Evolutionary conservation across 2,797 vertebrate species (phyloP).

Genomic region (Mycteria americana): DNA sequence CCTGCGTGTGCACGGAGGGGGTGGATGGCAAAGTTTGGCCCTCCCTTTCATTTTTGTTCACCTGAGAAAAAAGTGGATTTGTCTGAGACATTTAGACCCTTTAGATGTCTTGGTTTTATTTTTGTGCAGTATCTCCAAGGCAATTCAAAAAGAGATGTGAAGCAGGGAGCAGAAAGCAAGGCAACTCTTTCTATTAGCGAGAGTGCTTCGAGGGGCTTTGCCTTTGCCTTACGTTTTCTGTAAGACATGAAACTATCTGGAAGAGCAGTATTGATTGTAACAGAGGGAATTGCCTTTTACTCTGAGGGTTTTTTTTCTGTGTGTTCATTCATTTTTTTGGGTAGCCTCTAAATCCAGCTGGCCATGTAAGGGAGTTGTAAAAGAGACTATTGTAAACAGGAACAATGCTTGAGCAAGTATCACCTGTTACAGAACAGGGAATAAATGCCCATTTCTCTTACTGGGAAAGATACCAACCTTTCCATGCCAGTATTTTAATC

Average conservation of each 20-base stretch:
- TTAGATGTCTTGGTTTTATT: not conserved
- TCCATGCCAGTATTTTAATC: not conserved
- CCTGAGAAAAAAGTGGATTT: not conserved
- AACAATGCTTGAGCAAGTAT: not conserved
- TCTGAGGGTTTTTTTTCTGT: not conserved
- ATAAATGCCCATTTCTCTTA: not conserved
- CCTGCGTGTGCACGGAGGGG: fast-evolving
- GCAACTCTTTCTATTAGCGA: not conserved
- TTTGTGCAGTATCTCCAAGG: not conserved
- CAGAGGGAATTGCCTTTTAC: not conserved
- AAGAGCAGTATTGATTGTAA: not conserved
- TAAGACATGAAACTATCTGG: not conserved
- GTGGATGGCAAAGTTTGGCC: not conserved
- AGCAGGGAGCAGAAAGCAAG: not conserved
- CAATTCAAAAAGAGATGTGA: not conserved
- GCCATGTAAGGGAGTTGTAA: not conserved
- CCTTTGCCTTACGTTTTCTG: not conserved
- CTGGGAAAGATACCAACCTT: conserved; percentile 1
- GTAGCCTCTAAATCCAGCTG: not conserved
- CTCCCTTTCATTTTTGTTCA: not conserved
- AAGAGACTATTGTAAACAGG: not conserved
- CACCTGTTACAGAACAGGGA: not conserved
- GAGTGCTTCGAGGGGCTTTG: not conserved
- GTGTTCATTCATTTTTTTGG: not conserved
- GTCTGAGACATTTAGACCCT: not conserved